Percentiles rank a stretch among this genome's conserved stretches.
Evolutionary conservation across 2,113 vertebrate species (phyloP).

Genomic region (Nesoenas mayeri): DNA sequence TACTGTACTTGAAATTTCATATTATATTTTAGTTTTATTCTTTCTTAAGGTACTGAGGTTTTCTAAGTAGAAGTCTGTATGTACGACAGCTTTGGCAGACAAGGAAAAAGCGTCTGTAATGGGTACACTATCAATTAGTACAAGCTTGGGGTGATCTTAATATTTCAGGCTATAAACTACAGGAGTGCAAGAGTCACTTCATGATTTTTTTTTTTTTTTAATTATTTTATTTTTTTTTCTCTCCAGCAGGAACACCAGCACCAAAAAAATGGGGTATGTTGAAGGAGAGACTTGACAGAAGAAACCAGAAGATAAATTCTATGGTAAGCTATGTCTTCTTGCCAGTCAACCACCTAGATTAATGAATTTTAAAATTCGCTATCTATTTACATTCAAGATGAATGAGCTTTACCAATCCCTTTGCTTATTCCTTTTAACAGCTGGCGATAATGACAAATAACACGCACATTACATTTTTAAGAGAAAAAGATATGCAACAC

Average conservation of each 20-base stretch:
- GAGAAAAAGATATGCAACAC: not conserved
- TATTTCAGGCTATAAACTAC: not conserved
- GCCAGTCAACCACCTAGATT: not conserved
- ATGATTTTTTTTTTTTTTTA: not conserved
- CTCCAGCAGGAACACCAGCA: not conserved
- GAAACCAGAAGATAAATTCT: not conserved
- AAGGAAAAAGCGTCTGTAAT: not conserved
- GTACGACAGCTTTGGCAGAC: not conserved
- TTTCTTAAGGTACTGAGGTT: constrained; percentile 27
- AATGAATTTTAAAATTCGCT: not conserved
- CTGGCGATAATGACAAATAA: not conserved
- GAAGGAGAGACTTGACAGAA: not conserved
- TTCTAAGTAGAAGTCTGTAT: not conserved
- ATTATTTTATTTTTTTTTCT: no score
- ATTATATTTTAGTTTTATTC: constrained; percentile 14
- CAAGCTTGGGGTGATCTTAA: not conserved
- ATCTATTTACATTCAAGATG: not conserved
- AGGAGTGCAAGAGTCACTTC: not conserved
- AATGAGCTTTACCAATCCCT: not conserved
- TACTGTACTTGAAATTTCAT: constrained; percentile 16
- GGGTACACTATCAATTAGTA: not conserved
- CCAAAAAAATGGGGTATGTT: not conserved
- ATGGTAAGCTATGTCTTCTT: not conserved
- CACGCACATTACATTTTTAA: not conserved
- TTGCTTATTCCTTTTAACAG: not conserved